A percentile compares a stretch with the other conserved stretches of the same genome.
phyloP scores from a whole-genome alignment of 2,113 vertebrate genomes.

The Euleptes europaea region DNA sequence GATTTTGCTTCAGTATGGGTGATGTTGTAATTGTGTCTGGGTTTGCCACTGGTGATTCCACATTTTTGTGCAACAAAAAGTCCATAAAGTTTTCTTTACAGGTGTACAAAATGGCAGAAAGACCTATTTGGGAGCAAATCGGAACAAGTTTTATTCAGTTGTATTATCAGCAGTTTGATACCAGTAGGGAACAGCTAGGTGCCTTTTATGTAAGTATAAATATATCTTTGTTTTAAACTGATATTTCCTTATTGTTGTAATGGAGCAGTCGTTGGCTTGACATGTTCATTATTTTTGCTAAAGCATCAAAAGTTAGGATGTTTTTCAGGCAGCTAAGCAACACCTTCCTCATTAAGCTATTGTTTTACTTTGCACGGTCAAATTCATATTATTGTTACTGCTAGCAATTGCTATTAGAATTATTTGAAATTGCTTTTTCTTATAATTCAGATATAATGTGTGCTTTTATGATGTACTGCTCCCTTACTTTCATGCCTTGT shows the following conservation, averaged over 20 bases:
- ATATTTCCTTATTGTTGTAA: background rate
- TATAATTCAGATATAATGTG: background rate
- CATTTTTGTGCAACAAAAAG: background rate
- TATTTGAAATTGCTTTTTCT: background rate
- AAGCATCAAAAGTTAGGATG: background rate
- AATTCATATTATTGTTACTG: background rate
- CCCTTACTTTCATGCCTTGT: too few relatives aligned
- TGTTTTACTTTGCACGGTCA: background rate
- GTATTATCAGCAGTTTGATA: constrained; percentile 75
- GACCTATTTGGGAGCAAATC: constrained; percentile 75
- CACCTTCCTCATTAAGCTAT: background rate
- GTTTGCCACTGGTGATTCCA: background rate
- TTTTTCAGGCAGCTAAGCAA: background rate
- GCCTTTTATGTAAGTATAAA: constrained; percentile 72
- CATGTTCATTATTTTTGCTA: background rate
- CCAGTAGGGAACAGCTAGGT: constrained; percentile 66
- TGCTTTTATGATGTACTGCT: background rate
- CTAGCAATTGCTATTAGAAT: background rate
- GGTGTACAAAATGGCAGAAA: constrained; percentile 37
- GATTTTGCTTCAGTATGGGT: background rate
- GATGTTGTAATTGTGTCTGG: background rate
- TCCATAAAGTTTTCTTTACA: background rate
- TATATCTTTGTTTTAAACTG: background rate
- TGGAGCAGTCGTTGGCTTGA: background rate
- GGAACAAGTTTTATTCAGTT: constrained; percentile 72